A percentile compares a stretch with the other conserved stretches of the same genome.
These are phyloP conservation scores for Spisula subtruncata DNA, from an alignment of 2,888 invertebrate genomes.

Conservation along the genomic window DNA sequence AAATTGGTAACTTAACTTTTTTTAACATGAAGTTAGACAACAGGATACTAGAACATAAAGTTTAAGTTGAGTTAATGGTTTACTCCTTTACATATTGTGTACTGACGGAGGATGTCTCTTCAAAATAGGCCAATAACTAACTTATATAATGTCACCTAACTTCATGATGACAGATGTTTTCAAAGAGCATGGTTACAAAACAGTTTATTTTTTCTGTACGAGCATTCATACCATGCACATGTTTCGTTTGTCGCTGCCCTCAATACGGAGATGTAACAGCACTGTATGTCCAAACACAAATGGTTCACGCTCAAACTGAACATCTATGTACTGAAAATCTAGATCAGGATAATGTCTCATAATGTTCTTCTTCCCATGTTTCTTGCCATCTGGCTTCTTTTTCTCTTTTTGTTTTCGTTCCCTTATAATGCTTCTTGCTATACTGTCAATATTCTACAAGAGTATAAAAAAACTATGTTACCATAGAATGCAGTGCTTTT, in stretches of 20 bases:
- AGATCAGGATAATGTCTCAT: not conserved
- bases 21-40: too few species aligned
- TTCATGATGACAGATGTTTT: too few species aligned
- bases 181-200: too few species aligned
- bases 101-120: too few species aligned
- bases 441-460: not conserved
- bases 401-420: not conserved
- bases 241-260: not conserved
- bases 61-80: too few species aligned
- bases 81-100: too few species aligned
- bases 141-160: too few species aligned
- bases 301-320: slow-evolving; percentile 7
- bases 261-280: not conserved
- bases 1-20: too few species aligned
- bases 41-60: too few species aligned
- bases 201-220: too few species aligned
- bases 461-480: not conserved
- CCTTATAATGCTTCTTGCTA: not conserved
- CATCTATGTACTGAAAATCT: not conserved
- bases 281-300: slow-evolving; percentile 30
- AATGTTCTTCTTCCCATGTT: not conserved
- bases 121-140: too few species aligned
- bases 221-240: not conserved
- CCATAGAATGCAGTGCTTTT: too few species aligned
- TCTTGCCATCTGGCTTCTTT: not conserved